Conservation (phyloP, 2,888 invertebrate genomes). For the Phengaris arion region DNA sequence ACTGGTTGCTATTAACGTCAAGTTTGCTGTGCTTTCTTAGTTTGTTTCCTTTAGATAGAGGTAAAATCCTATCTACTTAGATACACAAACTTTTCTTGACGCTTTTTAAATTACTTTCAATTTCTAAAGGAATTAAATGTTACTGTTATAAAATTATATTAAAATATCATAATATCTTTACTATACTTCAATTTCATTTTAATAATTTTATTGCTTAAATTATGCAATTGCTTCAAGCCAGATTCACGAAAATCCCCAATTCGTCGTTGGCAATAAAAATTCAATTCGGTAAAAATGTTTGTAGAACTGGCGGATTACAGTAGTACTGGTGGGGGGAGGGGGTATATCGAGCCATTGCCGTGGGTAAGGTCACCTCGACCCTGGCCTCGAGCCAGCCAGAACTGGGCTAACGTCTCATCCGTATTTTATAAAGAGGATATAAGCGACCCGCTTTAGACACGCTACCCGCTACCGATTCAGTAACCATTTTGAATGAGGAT, state of each 20-base stretch:
- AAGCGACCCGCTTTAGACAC: too few relatives aligned
- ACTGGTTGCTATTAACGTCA: constrained; percentile 24
- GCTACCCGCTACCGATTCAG: too few relatives aligned
- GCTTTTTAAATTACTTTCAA: not conserved
- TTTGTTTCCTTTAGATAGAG: not conserved
- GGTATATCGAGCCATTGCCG: constrained; percentile 32
- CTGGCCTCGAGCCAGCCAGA: constrained; percentile 40
- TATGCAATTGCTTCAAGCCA: not conserved
- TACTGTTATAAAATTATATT: not conserved
- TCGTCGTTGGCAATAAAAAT: not conserved
- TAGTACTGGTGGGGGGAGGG: not conserved
- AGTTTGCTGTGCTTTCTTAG: constrained; percentile 13
- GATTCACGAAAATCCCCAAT: not conserved
- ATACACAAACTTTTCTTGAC: not conserved
- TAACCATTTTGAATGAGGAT: too few relatives aligned
- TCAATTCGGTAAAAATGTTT: constrained; percentile 17
- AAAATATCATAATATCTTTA: not conserved
- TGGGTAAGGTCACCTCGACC: constrained; percentile 36
- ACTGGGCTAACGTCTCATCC: constrained; percentile 38
- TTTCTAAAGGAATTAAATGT: not conserved
- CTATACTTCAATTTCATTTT: not conserved
- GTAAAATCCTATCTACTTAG: not conserved
- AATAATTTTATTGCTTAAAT: not conserved
- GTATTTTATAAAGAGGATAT: constrained; percentile 31
- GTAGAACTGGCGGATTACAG: constrained; percentile 8